Conservation (phyloP, 64 coral and sea anemone species). For the Orbicella faveolata region DNA sequence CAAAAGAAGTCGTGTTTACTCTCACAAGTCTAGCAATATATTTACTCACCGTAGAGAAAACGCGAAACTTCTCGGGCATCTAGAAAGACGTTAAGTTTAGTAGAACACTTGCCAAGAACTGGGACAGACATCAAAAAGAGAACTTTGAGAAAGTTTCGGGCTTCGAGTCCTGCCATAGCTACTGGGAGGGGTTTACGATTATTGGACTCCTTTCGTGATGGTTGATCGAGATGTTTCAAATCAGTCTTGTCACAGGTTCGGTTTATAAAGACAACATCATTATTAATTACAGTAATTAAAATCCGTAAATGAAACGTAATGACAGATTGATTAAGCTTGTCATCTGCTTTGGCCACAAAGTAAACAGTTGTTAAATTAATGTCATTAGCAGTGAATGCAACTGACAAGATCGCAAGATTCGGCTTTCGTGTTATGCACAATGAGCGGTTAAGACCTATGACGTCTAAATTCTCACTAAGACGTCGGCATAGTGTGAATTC, state of each 20-base stretch:
- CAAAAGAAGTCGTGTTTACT: conserved; percentile 40
- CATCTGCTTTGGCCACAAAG: conserved; percentile 41
- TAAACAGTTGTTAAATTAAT: conserved; percentile 38
- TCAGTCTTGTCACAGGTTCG: conserved; percentile 42
- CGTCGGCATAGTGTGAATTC: background rate
- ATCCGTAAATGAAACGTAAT: conserved; percentile 37
- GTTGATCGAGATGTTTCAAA: conserved; percentile 38
- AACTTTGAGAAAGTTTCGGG: background rate
- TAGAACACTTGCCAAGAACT: conserved; percentile 17
- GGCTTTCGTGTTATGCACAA: conserved; percentile 15
- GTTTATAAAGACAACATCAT: conserved; percentile 55
- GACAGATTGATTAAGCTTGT: conserved; percentile 38
- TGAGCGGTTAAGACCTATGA: background rate
- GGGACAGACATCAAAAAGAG: background rate
- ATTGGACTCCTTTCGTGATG: conserved; percentile 49
- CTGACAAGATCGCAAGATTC: conserved; percentile 2
- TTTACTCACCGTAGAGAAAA: conserved; percentile 93
- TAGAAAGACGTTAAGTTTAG: conserved; percentile 84
- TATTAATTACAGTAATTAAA: conserved; percentile 84
- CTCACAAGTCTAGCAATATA: conserved; percentile 4
- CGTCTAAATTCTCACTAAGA: background rate
- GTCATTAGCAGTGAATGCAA: conserved; percentile 12
- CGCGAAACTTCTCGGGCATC: conserved; percentile 79
- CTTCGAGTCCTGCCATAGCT: background rate
- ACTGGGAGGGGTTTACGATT: background rate